Percentiles rank a stretch among this genome's conserved stretches.
These are phyloP conservation scores for Mya arenaria DNA, from an alignment of 1,140 invertebrate genomes.

Conservation along the genomic window DNA sequence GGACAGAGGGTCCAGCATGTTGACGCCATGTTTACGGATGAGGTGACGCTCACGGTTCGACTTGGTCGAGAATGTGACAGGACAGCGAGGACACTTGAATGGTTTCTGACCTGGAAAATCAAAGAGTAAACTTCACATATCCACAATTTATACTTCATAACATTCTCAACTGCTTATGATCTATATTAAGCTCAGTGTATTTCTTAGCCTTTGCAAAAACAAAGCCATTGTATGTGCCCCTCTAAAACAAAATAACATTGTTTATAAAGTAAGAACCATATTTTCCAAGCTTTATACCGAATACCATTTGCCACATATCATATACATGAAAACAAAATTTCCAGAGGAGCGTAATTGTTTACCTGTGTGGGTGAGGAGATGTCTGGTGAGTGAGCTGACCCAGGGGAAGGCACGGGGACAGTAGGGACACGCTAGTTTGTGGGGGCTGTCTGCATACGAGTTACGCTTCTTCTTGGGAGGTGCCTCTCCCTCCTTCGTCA, in stretches of 20 bases:
- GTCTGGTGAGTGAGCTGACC: slow-evolving; percentile 95
- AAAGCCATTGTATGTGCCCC: too few species aligned
- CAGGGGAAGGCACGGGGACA: slow-evolving; percentile 97
- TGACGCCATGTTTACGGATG: slow-evolving; percentile 89
- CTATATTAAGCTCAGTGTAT: too few species aligned
- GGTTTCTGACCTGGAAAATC: slow-evolving; percentile 92
- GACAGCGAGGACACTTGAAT: slow-evolving; percentile 95
- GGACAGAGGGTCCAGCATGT: slow-evolving; percentile 77
- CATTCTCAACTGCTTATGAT: too few species aligned
- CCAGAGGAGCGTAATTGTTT: slow-evolving; percentile 19
- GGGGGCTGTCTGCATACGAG: slow-evolving; percentile 97
- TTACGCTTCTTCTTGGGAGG: slow-evolving; percentile 90
- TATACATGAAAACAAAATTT: too few species aligned
- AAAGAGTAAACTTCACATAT: too few species aligned
- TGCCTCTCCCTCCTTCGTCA: slow-evolving; percentile 26
- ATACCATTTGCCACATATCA: background rate
- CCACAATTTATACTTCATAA: too few species aligned
- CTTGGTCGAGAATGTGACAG: slow-evolving; percentile 96
- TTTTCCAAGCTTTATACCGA: too few species aligned
- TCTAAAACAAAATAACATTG: too few species aligned
- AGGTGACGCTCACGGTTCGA: slow-evolving; percentile 98
- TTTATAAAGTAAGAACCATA: too few species aligned
- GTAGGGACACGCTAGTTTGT: slow-evolving; percentile 94
- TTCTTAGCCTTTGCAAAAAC: too few species aligned
- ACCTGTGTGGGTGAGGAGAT: slow-evolving; percentile 85